Evolutionary conservation across 2,797 vertebrate species (phyloP).

Genomic region (Clarias platycephalus): DNA sequence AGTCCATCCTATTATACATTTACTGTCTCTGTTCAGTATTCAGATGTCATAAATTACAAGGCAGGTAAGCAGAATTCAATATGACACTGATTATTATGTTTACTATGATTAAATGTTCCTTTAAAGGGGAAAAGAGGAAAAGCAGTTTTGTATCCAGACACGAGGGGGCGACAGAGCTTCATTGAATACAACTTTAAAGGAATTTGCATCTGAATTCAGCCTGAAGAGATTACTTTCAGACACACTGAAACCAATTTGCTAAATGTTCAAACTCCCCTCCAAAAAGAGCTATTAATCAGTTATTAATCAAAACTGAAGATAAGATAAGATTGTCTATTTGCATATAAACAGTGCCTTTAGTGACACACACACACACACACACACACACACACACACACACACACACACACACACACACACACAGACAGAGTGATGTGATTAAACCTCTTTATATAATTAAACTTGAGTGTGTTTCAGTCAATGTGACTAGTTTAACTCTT

Average conservation of each 20-base stretch:
- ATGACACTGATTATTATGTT: too few species aligned
- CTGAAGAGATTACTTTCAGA: not conserved
- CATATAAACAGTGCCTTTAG: not conserved
- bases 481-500: not conserved
- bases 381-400: too few species aligned
- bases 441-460: not conserved
- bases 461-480: not conserved
- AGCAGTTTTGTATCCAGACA: not conserved
- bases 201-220: conserved; percentile 20
- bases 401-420: too few species aligned
- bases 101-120: too few species aligned
- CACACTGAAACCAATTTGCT: not conserved
- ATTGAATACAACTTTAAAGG: not conserved
- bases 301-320: not conserved
- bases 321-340: not conserved
- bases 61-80: too few species aligned
- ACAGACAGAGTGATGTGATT: not conserved
- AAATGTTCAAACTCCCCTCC: not conserved
- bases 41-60: too few species aligned
- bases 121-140: too few species aligned
- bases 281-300: not conserved
- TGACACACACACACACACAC: not conserved
- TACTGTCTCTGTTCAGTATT: too few species aligned
- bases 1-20: too few species aligned
- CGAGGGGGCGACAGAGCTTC: conserved; percentile 37